Conservation (phyloP, 2,113 vertebrate species). For the Pangasianodon hypophthalmus region DNA sequence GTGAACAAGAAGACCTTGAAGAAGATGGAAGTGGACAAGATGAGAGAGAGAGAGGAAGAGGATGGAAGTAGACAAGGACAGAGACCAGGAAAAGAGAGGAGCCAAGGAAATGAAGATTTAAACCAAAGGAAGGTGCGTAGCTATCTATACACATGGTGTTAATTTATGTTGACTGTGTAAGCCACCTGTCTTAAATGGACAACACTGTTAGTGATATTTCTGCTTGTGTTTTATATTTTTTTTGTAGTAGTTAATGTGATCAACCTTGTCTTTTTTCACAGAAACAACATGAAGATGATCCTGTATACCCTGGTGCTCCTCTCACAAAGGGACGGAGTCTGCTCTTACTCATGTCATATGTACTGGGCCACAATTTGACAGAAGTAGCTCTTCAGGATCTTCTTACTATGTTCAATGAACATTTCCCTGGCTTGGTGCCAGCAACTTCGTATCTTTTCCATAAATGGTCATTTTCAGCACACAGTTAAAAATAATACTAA, state of each 20-base stretch:
- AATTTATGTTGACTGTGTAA: not conserved
- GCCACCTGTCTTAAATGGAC: not conserved
- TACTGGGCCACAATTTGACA: not conserved
- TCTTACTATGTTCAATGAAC: not conserved
- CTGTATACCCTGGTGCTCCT: not conserved
- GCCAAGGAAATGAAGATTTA: not conserved
- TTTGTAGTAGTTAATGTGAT: not conserved
- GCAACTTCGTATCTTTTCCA: not conserved
- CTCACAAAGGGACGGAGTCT: not conserved
- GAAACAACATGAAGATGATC: not conserved
- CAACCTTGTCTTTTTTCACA: not conserved
- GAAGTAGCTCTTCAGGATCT: not conserved
- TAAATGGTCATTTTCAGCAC: not conserved
- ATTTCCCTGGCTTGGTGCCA: not conserved
- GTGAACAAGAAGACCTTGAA: too few relatives aligned
- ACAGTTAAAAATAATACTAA: too few relatives aligned
- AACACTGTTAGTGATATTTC: not conserved
- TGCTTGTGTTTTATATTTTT: not conserved
- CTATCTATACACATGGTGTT: not conserved
- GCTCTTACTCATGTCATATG: not conserved
- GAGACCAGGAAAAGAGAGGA: not conserved
- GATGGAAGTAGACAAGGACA: not conserved
- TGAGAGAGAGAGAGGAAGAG: not conserved
- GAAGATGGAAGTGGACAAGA: too few relatives aligned
- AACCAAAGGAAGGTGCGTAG: not conserved